Base-by-base conservation (phyloP, 1,140 invertebrate genomes). In the Apis florea region DNA sequence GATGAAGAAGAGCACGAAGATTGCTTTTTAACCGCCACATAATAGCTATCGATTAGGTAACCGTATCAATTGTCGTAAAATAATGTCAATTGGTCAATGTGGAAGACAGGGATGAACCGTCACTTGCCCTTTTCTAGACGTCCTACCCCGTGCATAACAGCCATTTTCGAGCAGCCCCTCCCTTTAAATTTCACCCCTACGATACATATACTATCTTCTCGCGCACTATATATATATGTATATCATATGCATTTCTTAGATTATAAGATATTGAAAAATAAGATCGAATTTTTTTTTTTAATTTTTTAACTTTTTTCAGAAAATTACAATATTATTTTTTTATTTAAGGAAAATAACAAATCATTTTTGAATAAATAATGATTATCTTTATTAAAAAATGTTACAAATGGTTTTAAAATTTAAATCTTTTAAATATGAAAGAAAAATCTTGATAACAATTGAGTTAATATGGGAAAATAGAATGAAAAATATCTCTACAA, bases 401-500 rank as follows among this genome's bases (percentile, higher is more conserved):
- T 61, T 61, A 61, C 59, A 61, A 24, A 61, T 13, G n/a, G 11
- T 13, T 6, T 59, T 24, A 26, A 61, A 61, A 61, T 61, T 24
- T 26, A 26, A 63, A 26, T 26, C 26, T 63, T 26, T 63, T 26
- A 63, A 17, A 63, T 61, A 24, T 61, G 13, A 17, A 17, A 17
- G 10, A 63, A 26, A 15, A 40, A 40, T 19, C 15, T 31, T 63
- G 8, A 26, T 31, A 10, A 63, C 15, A 31, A 47, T 2, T n/a
- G 26, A 24, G 15, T 31, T 15, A 47, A 24, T 24, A 49, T 68
- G 21, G 70, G 59, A 67, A 64, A 67, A 4, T 86, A 90, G 89
- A 89, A 91, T 91, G 87, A 89, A 93, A 93, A 93, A 93, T 93
- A 93, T 89, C 82, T 88, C 91, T 82, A 90, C 89, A n/a, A 93